phyloP scores from a whole-genome alignment of 1,140 invertebrate species.

The Centruroides sculpturatus region DNA sequence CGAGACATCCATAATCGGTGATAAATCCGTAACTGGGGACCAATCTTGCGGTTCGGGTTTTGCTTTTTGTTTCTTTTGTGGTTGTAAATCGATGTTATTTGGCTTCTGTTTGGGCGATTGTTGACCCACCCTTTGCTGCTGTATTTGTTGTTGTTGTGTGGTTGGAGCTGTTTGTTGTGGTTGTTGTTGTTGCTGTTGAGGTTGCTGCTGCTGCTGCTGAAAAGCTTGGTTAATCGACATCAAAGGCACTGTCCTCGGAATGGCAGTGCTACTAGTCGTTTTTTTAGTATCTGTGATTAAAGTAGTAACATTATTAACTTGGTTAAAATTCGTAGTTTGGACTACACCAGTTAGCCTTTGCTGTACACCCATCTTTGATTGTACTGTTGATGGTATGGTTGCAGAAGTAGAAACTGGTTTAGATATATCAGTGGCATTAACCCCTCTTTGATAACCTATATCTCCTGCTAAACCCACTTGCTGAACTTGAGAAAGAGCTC shows the following conservation, averaged over 20 bases:
- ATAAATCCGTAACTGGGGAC: constrained; percentile 35
- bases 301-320: too few relatives aligned
- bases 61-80: constrained; percentile 19
- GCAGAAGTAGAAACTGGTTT: too few relatives aligned
- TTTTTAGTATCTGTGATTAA: background rate
- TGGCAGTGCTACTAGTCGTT: constrained; percentile 1
- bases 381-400: too few relatives aligned
- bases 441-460: too few relatives aligned
- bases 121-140: constrained; percentile 2
- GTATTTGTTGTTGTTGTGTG: constrained; percentile 14
- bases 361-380: too few relatives aligned
- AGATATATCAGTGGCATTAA: too few relatives aligned
- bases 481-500: too few relatives aligned
- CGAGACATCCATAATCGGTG: constrained; percentile 37
- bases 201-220: constrained; percentile 11
- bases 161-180: constrained; percentile 11
- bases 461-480: too few relatives aligned
- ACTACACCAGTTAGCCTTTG: too few relatives aligned
- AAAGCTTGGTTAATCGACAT: constrained; percentile 12
- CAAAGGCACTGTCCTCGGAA: constrained; percentile 15
- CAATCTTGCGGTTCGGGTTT: constrained; percentile 25
- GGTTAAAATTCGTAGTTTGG: too few relatives aligned
- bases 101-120: constrained; percentile 1
- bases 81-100: constrained; percentile 1
- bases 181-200: constrained; percentile 13